Base-by-base conservation (phyloP, 2,113 vertebrate genomes). In the Bubo scandiacus region DNA sequence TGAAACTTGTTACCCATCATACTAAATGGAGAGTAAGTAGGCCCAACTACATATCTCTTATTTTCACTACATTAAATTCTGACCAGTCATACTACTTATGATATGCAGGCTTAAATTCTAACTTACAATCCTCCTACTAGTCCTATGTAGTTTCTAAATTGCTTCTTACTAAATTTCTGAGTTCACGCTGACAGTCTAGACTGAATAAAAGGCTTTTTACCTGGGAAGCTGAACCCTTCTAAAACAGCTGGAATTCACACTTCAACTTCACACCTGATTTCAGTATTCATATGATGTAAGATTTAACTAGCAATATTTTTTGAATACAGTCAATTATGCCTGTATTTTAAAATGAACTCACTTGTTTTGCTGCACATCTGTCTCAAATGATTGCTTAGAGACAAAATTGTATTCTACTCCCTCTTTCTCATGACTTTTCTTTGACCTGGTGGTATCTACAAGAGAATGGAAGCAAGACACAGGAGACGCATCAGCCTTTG, bases 361-460 rank as follows among this genome's bases (percentile, higher is more conserved):
- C 99, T 98, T 99, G 97, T 98, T 98, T 62, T 98, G 98, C 70
- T 99, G 99, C 61, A 99, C 96, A 92, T 99, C 99, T 2, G 98
- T 98, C 94, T 99, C 99, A 49, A 99, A 99, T 2, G 98, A 98
- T 54, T 99, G 98, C 97, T 98, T 99, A 38, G 98, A 98, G 90
- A 99, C 98, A 91, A 99, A 99, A 97, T 99, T 99, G 92, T 99
- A 99, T 81, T 99, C 99, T 36, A 99, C 98, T 34, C 99, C 99
- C 51, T 99, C 99, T 73, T 98, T 99, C 98, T 99, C 99, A 2
- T 99, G 98, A 95, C 97, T 98, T 96, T 99, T 99, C 81, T 98
- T 98, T 95, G 98, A 97, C 82, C 99, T 98, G 67, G 99, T 99
- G 85, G 99, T 99, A 95, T 99, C 99, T 98, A 90, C 79, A 94